Evolutionary conservation across 2,797 vertebrate species (phyloP), one percentile per base, ranked within the genome.

Genomic region (Sebastes vulpes): DNA sequence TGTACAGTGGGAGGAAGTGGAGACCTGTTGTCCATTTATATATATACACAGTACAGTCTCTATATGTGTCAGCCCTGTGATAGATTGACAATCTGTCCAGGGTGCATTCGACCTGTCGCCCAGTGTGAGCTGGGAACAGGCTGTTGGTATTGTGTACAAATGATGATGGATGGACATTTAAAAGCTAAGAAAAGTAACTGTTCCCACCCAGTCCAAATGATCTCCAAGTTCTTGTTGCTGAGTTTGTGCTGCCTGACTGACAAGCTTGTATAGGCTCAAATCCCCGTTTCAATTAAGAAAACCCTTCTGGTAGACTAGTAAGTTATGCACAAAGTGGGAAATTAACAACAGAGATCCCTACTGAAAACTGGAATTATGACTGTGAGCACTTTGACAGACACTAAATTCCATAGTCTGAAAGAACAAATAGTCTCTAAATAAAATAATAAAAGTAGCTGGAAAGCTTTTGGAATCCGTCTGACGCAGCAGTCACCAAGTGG

Each of bases 391-490:
- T 53, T 71, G 61, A 71, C 25, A 57, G 38, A 31, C 53, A 66
- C n/a, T 3, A 21, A 32, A 48, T 59, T 50, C 35, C 46, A 16
- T 16, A n/a, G 48, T 57, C 12, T 20, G 57, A 35, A 28, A 74
- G 73, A 38, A 63, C 21, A 3, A 66, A 59, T 56, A 42, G 32
- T 65, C 38, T 61, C 35, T 38, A 38, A 38, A 46, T 46, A 26
- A 21, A 70, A 57, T 3, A 69, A 52, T 21, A 63, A 82, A 79
- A 74, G 60, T 59, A 21, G 20, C 77, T 56, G 52, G 29, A 70
- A 81, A 67, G 64, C 50, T 76, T 76, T 66, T 52, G 26, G 46
- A 58, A 70, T 46, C 68, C 56, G 65, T 83, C 80, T 85, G 81
- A 16, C 9, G 3, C 32, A 54, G 77, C 73, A 75, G 77, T 73